These are phyloP conservation scores for Perca flavescens DNA, from an alignment of 2,113 vertebrate species.

Conservation along the genomic window DNA sequence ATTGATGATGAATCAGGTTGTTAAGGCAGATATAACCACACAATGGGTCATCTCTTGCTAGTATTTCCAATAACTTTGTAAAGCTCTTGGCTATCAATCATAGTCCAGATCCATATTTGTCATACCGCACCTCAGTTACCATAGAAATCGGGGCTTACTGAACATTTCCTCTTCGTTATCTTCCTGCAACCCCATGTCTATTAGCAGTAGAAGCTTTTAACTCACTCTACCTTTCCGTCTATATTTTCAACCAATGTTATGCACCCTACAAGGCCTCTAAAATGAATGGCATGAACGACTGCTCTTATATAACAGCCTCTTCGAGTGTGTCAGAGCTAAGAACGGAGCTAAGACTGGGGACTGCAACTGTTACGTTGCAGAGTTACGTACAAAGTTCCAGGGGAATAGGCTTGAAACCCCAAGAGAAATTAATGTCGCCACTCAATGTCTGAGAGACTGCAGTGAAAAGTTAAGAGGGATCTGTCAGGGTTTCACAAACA, in stretches of 20 bases:
- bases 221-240: slow-evolving; percentile 32
- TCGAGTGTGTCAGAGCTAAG: slow-evolving; percentile 60
- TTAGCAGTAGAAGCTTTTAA: slow-evolving; percentile 14
- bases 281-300: slow-evolving; percentile 45
- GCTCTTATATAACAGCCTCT: slow-evolving; percentile 63
- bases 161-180: slow-evolving; percentile 19
- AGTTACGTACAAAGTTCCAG: slow-evolving; percentile 66
- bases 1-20: background rate
- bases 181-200: background rate
- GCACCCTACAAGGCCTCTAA: slow-evolving; percentile 44
- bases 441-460: slow-evolving; percentile 17
- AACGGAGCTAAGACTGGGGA: slow-evolving; percentile 31
- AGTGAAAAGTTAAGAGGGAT: slow-evolving; percentile 43
- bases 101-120: background rate
- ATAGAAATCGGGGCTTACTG: background rate
- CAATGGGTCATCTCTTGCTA: background rate
- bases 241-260: slow-evolving; percentile 19
- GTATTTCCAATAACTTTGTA: background rate
- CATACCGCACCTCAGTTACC: background rate
- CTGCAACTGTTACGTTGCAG: slow-evolving; percentile 43
- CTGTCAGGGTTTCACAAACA: slow-evolving; percentile 35
- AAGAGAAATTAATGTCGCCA: slow-evolving; percentile 36
- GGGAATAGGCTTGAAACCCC: slow-evolving; percentile 39
- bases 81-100: slow-evolving; percentile 13
- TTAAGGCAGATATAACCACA: background rate